Conservation (phyloP, 2,888 invertebrate genomes). For the Dendrolimus pini region DNA sequence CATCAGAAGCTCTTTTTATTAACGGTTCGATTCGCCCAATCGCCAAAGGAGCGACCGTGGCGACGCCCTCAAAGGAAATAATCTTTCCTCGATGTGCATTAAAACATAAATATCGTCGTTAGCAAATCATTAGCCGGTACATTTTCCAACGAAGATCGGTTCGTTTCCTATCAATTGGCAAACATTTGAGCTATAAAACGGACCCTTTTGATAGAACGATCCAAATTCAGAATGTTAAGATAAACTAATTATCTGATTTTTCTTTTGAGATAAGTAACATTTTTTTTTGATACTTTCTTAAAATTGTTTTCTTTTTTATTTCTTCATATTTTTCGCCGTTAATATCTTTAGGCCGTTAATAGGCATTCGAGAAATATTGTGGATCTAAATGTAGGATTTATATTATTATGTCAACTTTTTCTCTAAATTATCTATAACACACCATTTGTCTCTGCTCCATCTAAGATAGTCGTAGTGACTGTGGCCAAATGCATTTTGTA, state of each 20-base stretch:
- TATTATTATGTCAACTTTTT: too few relatives aligned
- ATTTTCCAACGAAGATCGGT: constrained; percentile 50
- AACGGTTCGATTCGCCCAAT: neutral
- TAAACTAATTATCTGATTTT: constrained; percentile 25
- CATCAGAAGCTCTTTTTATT: neutral
- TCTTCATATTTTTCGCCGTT: too few relatives aligned
- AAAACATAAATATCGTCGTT: constrained; percentile 74
- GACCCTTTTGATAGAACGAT: neutral
- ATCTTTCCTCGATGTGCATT: constrained; percentile 62
- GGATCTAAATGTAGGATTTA: too few relatives aligned
- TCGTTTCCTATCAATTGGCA: constrained; percentile 56
- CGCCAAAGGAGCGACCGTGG: constrained; percentile 18
- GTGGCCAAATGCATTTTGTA: too few relatives aligned
- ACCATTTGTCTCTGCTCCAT: too few relatives aligned
- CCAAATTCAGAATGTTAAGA: neutral
- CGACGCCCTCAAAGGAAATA: constrained; percentile 67
- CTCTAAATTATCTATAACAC: too few relatives aligned
- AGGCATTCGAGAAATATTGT: too few relatives aligned
- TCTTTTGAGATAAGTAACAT: neutral
- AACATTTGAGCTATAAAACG: constrained; percentile 26
- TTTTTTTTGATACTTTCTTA: constrained; percentile 3
- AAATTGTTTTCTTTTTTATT: too few relatives aligned
- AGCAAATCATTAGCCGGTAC: constrained; percentile 72
- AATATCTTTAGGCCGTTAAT: too few relatives aligned
- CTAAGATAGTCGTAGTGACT: too few relatives aligned